Conservation (phyloP, 1,140 invertebrate genomes). For the Belonocnema kinseyi region DNA sequence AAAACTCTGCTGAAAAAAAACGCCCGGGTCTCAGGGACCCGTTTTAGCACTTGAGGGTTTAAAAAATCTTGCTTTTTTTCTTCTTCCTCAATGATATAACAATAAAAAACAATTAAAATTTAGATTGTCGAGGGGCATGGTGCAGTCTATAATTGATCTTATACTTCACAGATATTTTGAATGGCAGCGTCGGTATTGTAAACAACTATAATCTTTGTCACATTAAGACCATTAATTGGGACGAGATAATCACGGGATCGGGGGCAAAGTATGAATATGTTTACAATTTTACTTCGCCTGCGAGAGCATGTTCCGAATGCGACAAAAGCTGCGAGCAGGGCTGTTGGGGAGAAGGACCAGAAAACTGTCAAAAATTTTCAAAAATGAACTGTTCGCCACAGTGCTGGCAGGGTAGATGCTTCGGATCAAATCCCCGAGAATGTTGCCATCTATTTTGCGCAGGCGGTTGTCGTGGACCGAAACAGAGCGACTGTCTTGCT, state of each 20-base stretch:
- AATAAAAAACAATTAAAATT: too few species aligned
- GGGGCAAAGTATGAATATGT: conserved; percentile 85
- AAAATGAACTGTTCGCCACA: conserved; percentile 95
- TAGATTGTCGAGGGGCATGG: too few species aligned
- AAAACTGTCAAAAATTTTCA: conserved; percentile 97
- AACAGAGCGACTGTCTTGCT: conserved; percentile 94
- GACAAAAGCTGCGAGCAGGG: conserved; percentile 86
- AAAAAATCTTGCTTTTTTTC: too few species aligned
- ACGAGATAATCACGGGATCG: conserved; percentile 92
- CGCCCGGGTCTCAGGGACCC: too few species aligned
- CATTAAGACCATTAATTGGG: conserved; percentile 96
- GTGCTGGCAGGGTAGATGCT: conserved; percentile 94
- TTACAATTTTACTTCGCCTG: conserved; percentile 85
- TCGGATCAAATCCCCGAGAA: conserved; percentile 91
- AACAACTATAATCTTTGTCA: conserved; percentile 98
- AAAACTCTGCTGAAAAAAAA: too few species aligned
- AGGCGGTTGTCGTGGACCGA: conserved; percentile 95
- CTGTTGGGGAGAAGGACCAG: conserved; percentile 95
- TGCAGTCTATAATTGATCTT: neutral
- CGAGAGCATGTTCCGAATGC: conserved; percentile 87
- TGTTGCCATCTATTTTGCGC: conserved; percentile 98
- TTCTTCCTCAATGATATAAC: too few species aligned
- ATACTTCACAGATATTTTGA: conserved; percentile 84
- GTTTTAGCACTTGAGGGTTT: too few species aligned
- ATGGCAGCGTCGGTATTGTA: conserved; percentile 92